Evolutionary conservation across 2,797 vertebrate genomes (phyloP), one percentile per base, ranked within the genome.

Genomic region (Xenops minutus): DNA sequence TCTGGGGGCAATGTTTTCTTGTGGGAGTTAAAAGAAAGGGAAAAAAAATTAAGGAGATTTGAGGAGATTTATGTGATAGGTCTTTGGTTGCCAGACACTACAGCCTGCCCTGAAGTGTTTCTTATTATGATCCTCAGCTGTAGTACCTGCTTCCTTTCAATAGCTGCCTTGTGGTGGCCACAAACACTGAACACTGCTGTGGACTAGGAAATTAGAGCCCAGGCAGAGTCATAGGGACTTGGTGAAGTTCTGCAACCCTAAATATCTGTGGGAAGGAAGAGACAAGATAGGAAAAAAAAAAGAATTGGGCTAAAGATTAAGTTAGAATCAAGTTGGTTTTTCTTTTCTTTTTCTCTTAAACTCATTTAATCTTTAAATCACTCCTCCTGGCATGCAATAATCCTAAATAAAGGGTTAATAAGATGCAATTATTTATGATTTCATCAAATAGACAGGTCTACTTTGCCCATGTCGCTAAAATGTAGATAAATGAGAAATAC

Each of bases 191-290:
- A 96, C 76, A 96, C 80, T 97, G 93, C 93, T 96, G 95, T 95
- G 96, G 85, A 95, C 96, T 96, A 96, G 93, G 90, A 95, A 96
- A 95, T 92, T 97, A 96, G 90, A 93, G 92, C 95, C 89, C 96
- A 97, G 93, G 94, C 92, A 96, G 91, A 96, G 92, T 95, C 96
- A 95, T 94, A 97, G 94, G 71, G 95, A 95, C 95, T 95, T 94
- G 94, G 93, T 95, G 94, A 95, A 96, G 95, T 96, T 96, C 95
- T 97, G 96, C 95, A 97, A 96, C 96, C 92, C 96, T 96, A 97
- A 95, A 84, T 89, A 97, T 96, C 96, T 97, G 95, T 94, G 86
- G 92, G 92, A 95, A 97, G 96, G 96, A 97, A 96, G 94, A 97
- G 80, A 96, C 96, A 95, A 95, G 94, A 97, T 94, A 96, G 94